phyloP scores from a whole-genome alignment of 2,797 vertebrate genomes.

The Cyclopterus lumpus region DNA sequence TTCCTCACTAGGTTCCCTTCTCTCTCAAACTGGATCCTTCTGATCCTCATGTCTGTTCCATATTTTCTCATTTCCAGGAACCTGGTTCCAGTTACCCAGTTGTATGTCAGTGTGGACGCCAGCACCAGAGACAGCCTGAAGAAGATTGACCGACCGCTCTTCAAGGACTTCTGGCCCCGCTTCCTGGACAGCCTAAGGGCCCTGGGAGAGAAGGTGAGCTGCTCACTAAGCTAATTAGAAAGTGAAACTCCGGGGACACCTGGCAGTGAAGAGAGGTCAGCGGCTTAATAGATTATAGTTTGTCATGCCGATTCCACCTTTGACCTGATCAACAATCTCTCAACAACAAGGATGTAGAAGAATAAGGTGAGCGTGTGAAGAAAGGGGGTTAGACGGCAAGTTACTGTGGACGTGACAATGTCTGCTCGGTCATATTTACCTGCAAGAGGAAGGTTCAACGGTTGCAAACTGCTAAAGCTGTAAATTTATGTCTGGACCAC shows the following conservation, averaged over 20 bases:
- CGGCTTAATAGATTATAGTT: neutral
- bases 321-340: neutral
- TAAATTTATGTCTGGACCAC: neutral
- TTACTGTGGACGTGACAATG: too few relatives aligned
- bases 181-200: conserved; percentile 93
- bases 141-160: conserved; percentile 95
- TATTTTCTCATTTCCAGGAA: conserved; percentile 76
- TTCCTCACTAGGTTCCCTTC: neutral
- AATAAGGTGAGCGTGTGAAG: neutral
- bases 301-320: neutral
- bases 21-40: neutral
- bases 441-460: neutral
- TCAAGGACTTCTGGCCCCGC: conserved; percentile 96
- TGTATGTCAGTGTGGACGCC: conserved; percentile 96
- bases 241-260: conserved; percentile 90
- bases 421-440: neutral
- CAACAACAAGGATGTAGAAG: neutral
- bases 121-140: conserved; percentile 94
- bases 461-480: neutral
- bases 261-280: conserved; percentile 60
- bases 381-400: neutral
- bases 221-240: neutral
- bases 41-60: neutral
- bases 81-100: conserved; percentile 93
- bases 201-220: conserved; percentile 92